phyloP scores from a whole-genome alignment of 2,888 invertebrate genomes.

The Glyphotaelius pellucidus region DNA sequence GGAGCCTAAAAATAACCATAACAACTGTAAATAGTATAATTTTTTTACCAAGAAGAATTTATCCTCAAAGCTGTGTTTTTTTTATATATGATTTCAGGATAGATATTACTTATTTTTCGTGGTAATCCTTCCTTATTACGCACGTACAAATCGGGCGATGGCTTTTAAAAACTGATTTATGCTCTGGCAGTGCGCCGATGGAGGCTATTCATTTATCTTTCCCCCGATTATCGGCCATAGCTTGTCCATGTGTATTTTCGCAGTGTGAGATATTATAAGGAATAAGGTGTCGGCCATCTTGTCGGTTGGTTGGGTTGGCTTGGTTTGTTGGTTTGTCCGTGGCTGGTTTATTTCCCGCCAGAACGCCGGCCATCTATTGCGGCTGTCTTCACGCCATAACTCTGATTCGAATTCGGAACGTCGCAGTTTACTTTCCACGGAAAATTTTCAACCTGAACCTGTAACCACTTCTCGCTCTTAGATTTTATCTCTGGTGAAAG shows the following conservation, averaged over 20 bases:
- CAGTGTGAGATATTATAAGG: background rate
- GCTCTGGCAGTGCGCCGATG: constrained; percentile 33
- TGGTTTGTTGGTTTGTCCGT: background rate
- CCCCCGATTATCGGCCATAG: background rate
- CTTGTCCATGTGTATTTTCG: background rate
- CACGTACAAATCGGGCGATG: constrained; percentile 8
- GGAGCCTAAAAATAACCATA: background rate
- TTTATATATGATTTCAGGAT: background rate
- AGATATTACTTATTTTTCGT: background rate
- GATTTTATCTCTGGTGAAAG: background rate
- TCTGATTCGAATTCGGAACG: constrained; percentile 41
- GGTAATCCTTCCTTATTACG: too few relatives aligned
- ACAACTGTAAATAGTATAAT: background rate
- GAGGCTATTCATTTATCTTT: constrained; percentile 52
- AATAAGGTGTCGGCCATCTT: background rate
- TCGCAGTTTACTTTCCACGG: background rate
- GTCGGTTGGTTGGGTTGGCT: background rate
- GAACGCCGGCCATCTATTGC: constrained; percentile 34
- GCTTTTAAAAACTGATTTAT: constrained; percentile 56
- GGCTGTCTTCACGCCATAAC: constrained; percentile 49
- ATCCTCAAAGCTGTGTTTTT: background rate
- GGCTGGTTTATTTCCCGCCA: constrained; percentile 30
- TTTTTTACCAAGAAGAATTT: background rate
- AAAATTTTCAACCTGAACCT: background rate
- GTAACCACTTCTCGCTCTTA: background rate